A percentile compares a stretch with the other conserved stretches of the same genome.
Evolutionary conservation across 1,140 invertebrate species (phyloP).

Genomic region (Saccostrea glomerata): DNA sequence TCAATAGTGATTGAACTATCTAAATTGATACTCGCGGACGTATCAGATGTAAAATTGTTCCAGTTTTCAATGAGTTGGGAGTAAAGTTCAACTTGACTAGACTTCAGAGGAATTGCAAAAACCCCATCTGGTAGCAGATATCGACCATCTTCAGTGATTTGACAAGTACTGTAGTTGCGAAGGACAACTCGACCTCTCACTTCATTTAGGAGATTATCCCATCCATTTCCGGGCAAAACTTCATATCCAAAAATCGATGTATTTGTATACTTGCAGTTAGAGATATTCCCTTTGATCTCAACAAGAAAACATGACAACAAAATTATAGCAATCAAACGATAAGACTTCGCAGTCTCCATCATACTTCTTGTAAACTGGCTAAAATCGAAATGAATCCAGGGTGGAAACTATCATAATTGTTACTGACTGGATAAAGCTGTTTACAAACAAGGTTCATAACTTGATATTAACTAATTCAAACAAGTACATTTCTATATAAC

Average conservation of each 20-base stretch:
- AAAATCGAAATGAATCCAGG: not conserved
- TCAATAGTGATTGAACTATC: slow-evolving; percentile 55
- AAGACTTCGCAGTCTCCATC: not conserved
- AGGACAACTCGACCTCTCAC: slow-evolving; percentile 62
- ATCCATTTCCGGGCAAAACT: slow-evolving; percentile 70
- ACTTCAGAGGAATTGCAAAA: slow-evolving; percentile 63
- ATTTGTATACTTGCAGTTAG: not conserved
- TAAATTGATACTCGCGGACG: slow-evolving; percentile 62
- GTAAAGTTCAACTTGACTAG: slow-evolving; percentile 61
- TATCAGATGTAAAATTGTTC: slow-evolving; percentile 63
- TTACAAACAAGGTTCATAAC: not conserved
- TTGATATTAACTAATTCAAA: slow-evolving; percentile 5
- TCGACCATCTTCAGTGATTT: slow-evolving; percentile 65
- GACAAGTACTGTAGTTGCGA: slow-evolving; percentile 64
- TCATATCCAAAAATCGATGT: slow-evolving; percentile 55
- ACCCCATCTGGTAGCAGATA: slow-evolving; percentile 69
- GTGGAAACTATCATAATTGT: not conserved
- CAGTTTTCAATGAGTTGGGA: slow-evolving; percentile 63
- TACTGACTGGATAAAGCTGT: not conserved
- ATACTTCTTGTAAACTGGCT: not conserved
- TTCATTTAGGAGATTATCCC: slow-evolving; percentile 72
- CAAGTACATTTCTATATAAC: not conserved
- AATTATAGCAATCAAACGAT: not conserved
- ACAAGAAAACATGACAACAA: not conserved
- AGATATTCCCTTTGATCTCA: not conserved